Base-by-base conservation (phyloP, 2,113 vertebrate genomes). In the Aspiorhynchus laticeps region DNA sequence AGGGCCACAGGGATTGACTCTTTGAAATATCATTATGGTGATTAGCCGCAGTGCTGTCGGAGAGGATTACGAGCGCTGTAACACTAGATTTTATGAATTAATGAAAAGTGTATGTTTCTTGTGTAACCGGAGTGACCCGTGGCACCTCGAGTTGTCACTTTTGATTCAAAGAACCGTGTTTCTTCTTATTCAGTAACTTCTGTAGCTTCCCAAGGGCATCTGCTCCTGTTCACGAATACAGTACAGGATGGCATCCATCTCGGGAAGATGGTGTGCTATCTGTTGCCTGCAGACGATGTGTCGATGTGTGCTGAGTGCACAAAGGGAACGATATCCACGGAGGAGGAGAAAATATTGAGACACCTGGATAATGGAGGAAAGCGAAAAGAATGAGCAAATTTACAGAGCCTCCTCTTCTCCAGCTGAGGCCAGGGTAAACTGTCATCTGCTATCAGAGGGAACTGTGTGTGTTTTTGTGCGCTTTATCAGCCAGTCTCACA, bases 401-500 rank as follows among this genome's bases (percentile, higher is more conserved):
- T 43, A 61, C 11, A 26, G 36, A 28, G 61, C 26, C 11, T 24
- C 24, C 33, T 71, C 84, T 83, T 86, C 48, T 85, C 85, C 79
- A 87, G 75, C 84, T 84, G 76, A 43, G 53, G 63, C 26, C 41
- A 11, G 15, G n/a, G 85, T 80, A n/a, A 79, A 48, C 26, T 7
- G 38, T 59, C 76, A 41, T 71, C 17, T 19, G 79, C 51, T 67
- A 24, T 87, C 82, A 36, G 65, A 61, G 67, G 24, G 26, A 87
- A 80, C 48, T 65, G 24, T 7, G 1, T 46, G 21, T n/a, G n/a
- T 48, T 51, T 85, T 80, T 61, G 53, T 33, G 31, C 33, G 36
- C 61, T 85, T 91, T 90, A 89, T 91, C 88, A 74, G 36, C 36
- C 59, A 48, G 61, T 31, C 59, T 43, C 89, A 89, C 71, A 65